Evolutionary conservation across 2,797 vertebrate species (phyloP).

Genomic region (Rhinatrema bivittatum): DNA sequence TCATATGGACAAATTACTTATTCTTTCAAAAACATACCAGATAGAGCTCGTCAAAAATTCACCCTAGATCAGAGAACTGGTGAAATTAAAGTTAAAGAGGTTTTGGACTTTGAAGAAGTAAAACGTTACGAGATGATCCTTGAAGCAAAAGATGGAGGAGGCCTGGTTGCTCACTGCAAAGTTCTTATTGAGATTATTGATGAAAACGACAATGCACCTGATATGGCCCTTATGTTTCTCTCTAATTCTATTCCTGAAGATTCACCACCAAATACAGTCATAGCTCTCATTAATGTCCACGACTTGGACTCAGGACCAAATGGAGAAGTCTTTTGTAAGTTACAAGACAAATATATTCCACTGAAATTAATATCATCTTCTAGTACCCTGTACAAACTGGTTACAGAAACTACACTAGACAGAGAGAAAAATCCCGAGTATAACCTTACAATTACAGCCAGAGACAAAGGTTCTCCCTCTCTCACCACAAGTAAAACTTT

Average conservation of each 20-base stretch:
- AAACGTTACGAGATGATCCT: constrained; percentile 40
- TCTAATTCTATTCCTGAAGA: constrained; percentile 60
- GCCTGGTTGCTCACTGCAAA: constrained; percentile 35
- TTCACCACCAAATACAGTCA: constrained; percentile 58
- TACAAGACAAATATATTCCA: constrained; percentile 34
- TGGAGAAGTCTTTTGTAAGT: constrained; percentile 43
- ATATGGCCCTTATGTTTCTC: constrained; percentile 66
- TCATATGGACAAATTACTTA: constrained; percentile 31
- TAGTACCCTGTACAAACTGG: constrained; percentile 54
- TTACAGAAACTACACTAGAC: constrained; percentile 48
- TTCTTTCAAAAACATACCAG: constrained; percentile 24
- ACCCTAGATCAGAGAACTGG: constrained; percentile 26
- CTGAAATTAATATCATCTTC: constrained; percentile 51
- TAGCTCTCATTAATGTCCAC: constrained; percentile 57
- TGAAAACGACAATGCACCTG: constrained; percentile 71
- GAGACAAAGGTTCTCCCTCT: constrained; percentile 36
- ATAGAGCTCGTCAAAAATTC: constrained; percentile 17
- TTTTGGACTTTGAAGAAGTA: constrained; percentile 18
- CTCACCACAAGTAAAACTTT: not conserved
- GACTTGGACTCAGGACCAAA: constrained; percentile 58
- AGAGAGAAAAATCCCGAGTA: constrained; percentile 45
- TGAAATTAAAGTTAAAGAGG: constrained; percentile 27
- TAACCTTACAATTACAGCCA: constrained; percentile 43
- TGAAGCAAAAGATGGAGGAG: constrained; percentile 48
- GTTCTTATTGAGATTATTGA: constrained; percentile 58